Evolutionary conservation across 2,888 invertebrate species (phyloP).

Genomic region (Neocrepidodera transversa): DNA sequence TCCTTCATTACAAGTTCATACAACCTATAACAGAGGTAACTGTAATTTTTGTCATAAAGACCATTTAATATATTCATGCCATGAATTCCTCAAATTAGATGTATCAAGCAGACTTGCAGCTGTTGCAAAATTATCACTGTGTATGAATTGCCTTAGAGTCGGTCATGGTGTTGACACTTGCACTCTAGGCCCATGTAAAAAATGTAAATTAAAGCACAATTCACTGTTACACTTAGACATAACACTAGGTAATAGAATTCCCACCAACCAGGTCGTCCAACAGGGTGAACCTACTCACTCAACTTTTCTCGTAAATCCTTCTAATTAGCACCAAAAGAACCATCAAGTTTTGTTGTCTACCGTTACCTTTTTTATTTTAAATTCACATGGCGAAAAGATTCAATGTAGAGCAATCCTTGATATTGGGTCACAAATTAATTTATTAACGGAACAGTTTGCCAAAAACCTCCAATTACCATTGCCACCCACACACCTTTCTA

Average conservation of each 20-base stretch:
- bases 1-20: slow-evolving; percentile 2
- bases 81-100: slow-evolving; percentile 11
- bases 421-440: slow-evolving; percentile 23
- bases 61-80: slow-evolving; percentile 10
- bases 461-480: slow-evolving; percentile 16
- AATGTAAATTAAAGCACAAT: not conserved
- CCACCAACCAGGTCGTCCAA: not conserved
- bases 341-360: slow-evolving; percentile 17
- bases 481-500: slow-evolving; percentile 1
- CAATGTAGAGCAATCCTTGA: slow-evolving; percentile 24
- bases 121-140: not conserved
- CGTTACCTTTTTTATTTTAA: slow-evolving; percentile 12
- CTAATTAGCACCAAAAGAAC: not conserved
- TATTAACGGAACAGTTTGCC: slow-evolving; percentile 15
- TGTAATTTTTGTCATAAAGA: slow-evolving; percentile 14
- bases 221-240: not conserved
- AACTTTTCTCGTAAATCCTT: slow-evolving; percentile 1
- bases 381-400: slow-evolving; percentile 7
- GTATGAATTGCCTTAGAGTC: not conserved
- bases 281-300: not conserved
- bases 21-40: not conserved
- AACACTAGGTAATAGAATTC: not conserved
- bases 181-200: slow-evolving; percentile 1
- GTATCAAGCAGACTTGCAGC: not conserved
- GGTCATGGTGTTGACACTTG: slow-evolving; percentile 14